phyloP scores from a whole-genome alignment of 2,113 vertebrate species.

The Aegypius monachus region DNA sequence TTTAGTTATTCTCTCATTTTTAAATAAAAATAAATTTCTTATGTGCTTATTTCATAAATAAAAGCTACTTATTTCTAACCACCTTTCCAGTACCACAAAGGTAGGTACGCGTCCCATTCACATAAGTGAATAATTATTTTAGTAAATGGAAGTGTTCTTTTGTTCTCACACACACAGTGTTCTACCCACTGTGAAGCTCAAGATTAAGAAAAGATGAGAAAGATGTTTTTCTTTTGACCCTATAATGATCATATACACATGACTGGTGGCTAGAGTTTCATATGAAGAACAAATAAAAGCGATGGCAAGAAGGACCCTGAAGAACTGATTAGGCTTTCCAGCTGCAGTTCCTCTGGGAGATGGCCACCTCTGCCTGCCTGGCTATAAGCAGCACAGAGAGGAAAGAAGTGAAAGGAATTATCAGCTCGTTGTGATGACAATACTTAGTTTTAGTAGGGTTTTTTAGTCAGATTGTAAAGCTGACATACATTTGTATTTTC shows the following conservation, averaged over 20 bases:
- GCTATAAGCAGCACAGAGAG: neutral
- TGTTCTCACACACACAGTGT: too few relatives aligned
- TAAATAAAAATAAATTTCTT: neutral
- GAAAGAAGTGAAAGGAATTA: neutral
- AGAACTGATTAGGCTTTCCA: neutral
- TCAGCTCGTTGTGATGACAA: neutral
- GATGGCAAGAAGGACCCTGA: neutral
- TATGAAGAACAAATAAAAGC: neutral
- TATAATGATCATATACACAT: neutral
- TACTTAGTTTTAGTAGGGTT: neutral
- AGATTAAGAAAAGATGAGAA: neutral
- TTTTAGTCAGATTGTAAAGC: neutral
- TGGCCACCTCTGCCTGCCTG: neutral
- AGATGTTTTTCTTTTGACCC: neutral
- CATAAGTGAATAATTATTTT: neutral
- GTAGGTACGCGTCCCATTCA: neutral
- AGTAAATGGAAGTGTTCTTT: neutral
- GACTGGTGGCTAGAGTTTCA: neutral
- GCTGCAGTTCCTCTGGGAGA: neutral
- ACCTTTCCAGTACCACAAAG: neutral
- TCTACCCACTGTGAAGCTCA: neutral
- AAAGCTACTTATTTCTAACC: neutral
- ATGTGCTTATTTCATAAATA: neutral
- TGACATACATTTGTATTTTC: neutral
- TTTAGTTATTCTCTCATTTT: neutral